Evolutionary conservation across 2,113 vertebrate genomes (phyloP).

Genomic region (Pachypanchax playfairii): DNA sequence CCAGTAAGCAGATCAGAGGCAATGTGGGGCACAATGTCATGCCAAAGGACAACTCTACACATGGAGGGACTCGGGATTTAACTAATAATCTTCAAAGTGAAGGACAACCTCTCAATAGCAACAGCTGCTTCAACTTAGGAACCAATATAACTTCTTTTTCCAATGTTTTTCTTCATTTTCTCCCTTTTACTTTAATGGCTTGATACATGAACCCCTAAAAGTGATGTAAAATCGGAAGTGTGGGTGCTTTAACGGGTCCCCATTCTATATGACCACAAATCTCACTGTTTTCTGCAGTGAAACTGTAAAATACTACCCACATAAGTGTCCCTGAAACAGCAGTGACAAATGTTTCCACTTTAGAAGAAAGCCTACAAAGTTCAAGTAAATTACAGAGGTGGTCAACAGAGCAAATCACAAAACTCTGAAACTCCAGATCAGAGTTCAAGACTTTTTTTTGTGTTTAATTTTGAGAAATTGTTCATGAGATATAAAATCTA

Average conservation of each 20-base stretch:
- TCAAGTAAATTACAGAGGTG: background rate
- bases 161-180: background rate
- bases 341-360: background rate
- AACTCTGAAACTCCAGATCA: background rate
- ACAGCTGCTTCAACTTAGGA: too few relatives aligned
- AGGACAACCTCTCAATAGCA: too few relatives aligned
- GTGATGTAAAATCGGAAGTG: too few relatives aligned
- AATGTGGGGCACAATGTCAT: too few relatives aligned
- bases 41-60: too few relatives aligned
- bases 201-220: background rate
- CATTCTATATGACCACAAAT: background rate
- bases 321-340: background rate
- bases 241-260: too few relatives aligned
- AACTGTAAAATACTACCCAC: background rate
- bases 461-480: background rate
- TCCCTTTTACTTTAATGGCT: background rate
- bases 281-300: background rate
- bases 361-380: background rate
- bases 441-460: background rate
- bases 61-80: too few relatives aligned
- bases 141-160: too few relatives aligned
- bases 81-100: too few relatives aligned
- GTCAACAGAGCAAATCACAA: background rate
- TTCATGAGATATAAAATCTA: background rate
- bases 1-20: too few relatives aligned